A percentile compares a stretch with the other conserved stretches of the same genome.
Conservation (phyloP, 2,113 vertebrate species). For the Nothobranchius furzeri region DNA sequence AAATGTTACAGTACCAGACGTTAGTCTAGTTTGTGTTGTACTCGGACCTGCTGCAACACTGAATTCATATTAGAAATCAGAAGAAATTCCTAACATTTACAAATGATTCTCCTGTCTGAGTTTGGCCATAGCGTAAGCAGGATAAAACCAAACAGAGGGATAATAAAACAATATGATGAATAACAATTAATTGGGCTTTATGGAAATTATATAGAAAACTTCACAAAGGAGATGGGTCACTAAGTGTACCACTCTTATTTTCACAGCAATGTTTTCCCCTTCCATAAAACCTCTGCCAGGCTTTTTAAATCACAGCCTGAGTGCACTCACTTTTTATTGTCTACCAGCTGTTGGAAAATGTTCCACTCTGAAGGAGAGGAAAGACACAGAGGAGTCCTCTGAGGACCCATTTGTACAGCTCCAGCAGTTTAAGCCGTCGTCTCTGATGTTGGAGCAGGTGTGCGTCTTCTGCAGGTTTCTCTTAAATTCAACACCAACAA, state of each 20-base stretch:
- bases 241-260: constrained; percentile 22
- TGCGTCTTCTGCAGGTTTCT: constrained; percentile 45
- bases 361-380: constrained; percentile 63
- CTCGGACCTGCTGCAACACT: no score
- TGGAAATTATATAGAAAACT: constrained; percentile 19
- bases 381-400: constrained; percentile 57
- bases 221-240: constrained; percentile 40
- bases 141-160: background rate
- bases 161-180: background rate
- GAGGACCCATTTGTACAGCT: constrained; percentile 69
- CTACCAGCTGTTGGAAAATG: constrained; percentile 71
- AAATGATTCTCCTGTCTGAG: background rate
- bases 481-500: constrained; percentile 51
- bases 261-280: constrained; percentile 20
- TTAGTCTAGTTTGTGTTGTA: no score
- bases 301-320: constrained; percentile 46
- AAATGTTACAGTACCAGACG: no score
- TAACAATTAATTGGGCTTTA: constrained; percentile 1
- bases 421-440: constrained; percentile 55
- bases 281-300: constrained; percentile 54
- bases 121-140: background rate
- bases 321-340: constrained; percentile 64
- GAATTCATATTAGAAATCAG: no score
- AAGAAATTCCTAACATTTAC: no score
- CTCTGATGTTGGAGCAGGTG: constrained; percentile 57